phyloP scores from a whole-genome alignment of 2,888 invertebrate genomes.

The Pterostichus madidus region DNA sequence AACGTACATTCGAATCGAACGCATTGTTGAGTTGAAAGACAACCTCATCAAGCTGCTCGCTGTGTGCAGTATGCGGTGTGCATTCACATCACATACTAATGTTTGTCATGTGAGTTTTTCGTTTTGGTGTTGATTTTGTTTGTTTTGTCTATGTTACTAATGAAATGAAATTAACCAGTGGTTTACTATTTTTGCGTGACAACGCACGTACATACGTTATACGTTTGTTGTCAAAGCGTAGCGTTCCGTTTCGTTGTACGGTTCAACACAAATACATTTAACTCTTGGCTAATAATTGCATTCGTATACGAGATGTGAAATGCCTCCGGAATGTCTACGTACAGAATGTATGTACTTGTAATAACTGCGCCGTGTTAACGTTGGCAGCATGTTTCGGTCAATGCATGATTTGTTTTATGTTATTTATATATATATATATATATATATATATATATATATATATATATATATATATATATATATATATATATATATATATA shows the following conservation, averaged over 20 bases:
- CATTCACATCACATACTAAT: conserved; percentile 49
- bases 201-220: conserved; percentile 56
- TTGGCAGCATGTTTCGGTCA: conserved; percentile 65
- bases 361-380: conserved; percentile 63
- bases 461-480: conserved; percentile 5
- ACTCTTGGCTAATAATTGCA: conserved; percentile 75
- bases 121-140: conserved; percentile 59
- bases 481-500: no score
- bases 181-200: conserved; percentile 34
- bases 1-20: conserved; percentile 56
- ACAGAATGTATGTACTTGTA: conserved; percentile 72
- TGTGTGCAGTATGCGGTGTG: conserved; percentile 48
- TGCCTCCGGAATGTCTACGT: conserved; percentile 71
- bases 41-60: conserved; percentile 44
- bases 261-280: conserved; percentile 77
- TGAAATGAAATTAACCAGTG: conserved; percentile 46
- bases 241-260: conserved; percentile 61
- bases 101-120: conserved; percentile 55
- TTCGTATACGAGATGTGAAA: conserved; percentile 69
- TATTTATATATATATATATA: conserved; percentile 25
- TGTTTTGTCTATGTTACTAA: conserved; percentile 51
- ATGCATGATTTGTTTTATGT: conserved; percentile 65
- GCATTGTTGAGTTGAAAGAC: conserved; percentile 49
- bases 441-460: conserved; percentile 27
- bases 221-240: conserved; percentile 1